A percentile compares a stretch with the other conserved stretches of the same genome.
Conservation (phyloP, 2,113 vertebrate species). For the Hemiscyllium ocellatum region DNA sequence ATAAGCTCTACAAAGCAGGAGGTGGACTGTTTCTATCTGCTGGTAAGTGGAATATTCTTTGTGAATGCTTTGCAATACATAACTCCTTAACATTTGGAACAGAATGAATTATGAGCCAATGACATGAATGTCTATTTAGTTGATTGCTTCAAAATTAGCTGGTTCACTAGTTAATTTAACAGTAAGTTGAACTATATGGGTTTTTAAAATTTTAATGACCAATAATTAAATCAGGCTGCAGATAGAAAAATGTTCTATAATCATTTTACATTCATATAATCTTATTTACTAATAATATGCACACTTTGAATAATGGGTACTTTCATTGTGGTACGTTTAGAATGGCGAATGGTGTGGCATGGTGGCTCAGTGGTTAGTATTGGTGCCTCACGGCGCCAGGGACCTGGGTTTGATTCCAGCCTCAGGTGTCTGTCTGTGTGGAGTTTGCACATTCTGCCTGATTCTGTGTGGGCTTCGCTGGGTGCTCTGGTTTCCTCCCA, state of each 20-base stretch:
- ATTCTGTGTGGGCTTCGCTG: no score
- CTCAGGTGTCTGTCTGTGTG: no score
- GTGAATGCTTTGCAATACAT: not conserved
- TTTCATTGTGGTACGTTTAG: not conserved
- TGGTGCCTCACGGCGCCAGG: no score
- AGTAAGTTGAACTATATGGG: not conserved
- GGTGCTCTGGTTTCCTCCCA: no score
- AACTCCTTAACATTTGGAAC: not conserved
- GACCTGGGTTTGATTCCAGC: no score
- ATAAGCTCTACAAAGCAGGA: constrained; percentile 81
- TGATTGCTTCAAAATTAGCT: not conserved
- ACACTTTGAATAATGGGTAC: not conserved
- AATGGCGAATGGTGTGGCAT: not conserved
- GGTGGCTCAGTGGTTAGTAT: no score
- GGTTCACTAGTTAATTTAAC: not conserved
- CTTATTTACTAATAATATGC: not conserved
- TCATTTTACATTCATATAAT: not conserved
- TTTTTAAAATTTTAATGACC: not conserved
- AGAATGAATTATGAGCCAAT: not conserved
- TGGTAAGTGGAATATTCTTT: constrained; percentile 60
- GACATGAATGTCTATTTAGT: not conserved
- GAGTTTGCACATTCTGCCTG: no score
- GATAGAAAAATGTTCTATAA: not conserved
- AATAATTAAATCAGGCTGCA: not conserved
- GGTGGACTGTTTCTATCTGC: constrained; percentile 76